Conservation (phyloP, 2,113 vertebrate species). For the Mohoua ochrocephala region DNA sequence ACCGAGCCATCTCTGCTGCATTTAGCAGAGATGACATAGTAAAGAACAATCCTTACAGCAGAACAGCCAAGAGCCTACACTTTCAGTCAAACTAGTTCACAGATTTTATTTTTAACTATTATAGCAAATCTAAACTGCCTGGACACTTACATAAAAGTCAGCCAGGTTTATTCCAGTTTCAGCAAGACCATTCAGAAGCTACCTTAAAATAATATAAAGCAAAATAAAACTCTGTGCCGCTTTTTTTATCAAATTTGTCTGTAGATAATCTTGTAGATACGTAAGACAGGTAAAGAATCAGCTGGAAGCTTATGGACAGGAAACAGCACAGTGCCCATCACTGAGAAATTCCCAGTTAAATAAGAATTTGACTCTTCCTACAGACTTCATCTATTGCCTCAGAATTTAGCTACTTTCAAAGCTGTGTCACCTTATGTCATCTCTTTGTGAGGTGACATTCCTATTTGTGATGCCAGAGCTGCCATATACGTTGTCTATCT, state of each 20-base stretch:
- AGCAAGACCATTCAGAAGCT: not conserved
- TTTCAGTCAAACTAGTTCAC: not conserved
- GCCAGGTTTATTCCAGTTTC: not conserved
- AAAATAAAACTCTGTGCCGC: not conserved
- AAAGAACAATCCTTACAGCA: not conserved
- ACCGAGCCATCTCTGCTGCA: not conserved
- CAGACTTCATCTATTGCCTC: not conserved
- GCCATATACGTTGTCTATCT: not conserved
- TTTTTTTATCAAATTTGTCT: not conserved
- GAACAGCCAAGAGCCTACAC: not conserved
- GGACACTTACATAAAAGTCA: not conserved
- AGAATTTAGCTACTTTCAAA: not conserved
- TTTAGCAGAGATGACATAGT: not conserved
- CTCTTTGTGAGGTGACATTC: not conserved
- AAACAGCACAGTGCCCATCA: not conserved
- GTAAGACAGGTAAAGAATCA: not conserved
- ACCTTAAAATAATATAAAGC: not conserved
- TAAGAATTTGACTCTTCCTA: not conserved
- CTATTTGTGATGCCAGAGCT: not conserved
- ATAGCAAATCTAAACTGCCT: not conserved
- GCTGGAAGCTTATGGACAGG: not conserved
- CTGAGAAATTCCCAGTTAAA: not conserved
- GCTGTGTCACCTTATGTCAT: not conserved
- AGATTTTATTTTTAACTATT: not conserved
- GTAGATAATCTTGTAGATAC: not conserved